Evolutionary conservation across 2,113 vertebrate species (phyloP), one percentile per base, ranked within the genome.

Genomic region (Crocuta crocuta): DNA sequence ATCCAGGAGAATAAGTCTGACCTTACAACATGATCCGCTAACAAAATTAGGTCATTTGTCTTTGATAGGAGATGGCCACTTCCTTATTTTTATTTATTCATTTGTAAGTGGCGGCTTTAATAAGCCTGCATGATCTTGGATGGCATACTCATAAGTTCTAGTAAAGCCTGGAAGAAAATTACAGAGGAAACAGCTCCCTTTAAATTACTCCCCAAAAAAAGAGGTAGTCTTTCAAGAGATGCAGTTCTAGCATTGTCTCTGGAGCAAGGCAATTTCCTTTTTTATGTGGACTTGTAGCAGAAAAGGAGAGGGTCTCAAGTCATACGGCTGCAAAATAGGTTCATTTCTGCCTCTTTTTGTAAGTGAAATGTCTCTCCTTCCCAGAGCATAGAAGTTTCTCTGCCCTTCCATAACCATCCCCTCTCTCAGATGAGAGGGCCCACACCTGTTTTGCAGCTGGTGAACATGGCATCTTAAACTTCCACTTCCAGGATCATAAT

Each of bases 21-120:
- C 95, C 97, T 93, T 85, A 28, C 66, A 31, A 78, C 35, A 82
- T 19, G 35, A 85, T 43, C 76, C 0, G 45, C 80, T 96, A 95
- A 68, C 94, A 94, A 93, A 96, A 97, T 97, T 98, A 97, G 97
- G 82, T 76, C 82, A 93, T 94, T 94, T 91, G 63, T 15, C 97
- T 98, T 28, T 58, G 89, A 80, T 66, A 93, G 89, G 35, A 68
- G 63, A 91, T 65, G 83, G n/a, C 13, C 39, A 94, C 84, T 95
- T 94, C 76, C 90, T 90, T 97, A 81, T 66, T 86, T 89, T 96
- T 94, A 95, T 96, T 94, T 97, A 91, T 92, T 92, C 84, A 80
- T 96, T 89, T 89, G 66, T 97, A 97, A 97, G 89, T 24, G 28
- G 73, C 88, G 81, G 78, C 78, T 97, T 96, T 97, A 98, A 98